Percentiles rank a stretch among this genome's conserved stretches.
These are phyloP conservation scores for Xenops minutus DNA, from an alignment of 2,797 vertebrate genomes.

Conservation along the genomic window DNA sequence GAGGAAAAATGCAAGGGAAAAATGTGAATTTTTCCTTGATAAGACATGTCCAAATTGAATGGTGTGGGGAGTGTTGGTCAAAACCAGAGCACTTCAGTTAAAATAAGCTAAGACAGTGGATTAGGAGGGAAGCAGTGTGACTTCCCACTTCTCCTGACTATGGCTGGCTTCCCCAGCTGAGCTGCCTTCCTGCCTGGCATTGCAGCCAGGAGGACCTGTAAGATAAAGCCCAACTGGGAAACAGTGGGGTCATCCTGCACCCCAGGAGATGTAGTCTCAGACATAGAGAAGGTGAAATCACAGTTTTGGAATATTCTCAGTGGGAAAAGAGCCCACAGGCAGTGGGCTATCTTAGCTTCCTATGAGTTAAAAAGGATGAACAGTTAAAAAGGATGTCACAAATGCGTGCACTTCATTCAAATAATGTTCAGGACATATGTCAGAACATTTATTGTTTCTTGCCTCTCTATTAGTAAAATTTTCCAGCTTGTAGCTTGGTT, in stretches of 20 bases:
- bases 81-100: not conserved
- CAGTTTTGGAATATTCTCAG: not conserved
- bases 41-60: not conserved
- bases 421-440: not conserved
- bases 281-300: not conserved
- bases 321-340: accelerated
- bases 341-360: not conserved
- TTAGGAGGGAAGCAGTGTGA: not conserved
- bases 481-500: not conserved
- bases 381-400: not conserved
- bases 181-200: not conserved
- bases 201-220: not conserved
- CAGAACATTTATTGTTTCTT: not conserved
- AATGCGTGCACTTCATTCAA: not conserved
- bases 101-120: not conserved
- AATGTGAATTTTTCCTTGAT: not conserved
- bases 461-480: not conserved
- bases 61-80: not conserved
- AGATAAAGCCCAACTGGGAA: not conserved
- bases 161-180: not conserved
- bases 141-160: not conserved
- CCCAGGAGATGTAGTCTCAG: not conserved
- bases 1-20: not conserved
- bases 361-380: not conserved
- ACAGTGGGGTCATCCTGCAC: not conserved